phyloP scores from a whole-genome alignment of 2,113 vertebrate species.

The Elachura formosa region DNA sequence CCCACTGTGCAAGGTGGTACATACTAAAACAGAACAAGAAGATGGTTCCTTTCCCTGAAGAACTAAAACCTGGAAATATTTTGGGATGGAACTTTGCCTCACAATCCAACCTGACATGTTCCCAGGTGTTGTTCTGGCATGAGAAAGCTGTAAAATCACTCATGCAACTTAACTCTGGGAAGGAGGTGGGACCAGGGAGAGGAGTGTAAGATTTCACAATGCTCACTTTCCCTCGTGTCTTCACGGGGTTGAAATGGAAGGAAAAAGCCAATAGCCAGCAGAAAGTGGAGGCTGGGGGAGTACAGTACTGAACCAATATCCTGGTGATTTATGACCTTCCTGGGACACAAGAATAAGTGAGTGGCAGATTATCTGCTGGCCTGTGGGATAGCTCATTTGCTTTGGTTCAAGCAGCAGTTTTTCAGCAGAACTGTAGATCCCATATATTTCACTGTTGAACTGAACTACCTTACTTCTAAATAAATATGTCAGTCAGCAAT shows the following conservation, averaged over 20 bases:
- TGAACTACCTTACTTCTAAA: not conserved
- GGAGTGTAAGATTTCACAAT: not conserved
- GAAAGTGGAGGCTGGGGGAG: not conserved
- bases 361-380: constrained; percentile 29
- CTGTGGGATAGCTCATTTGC: not conserved
- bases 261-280: not conserved
- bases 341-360: constrained; percentile 19
- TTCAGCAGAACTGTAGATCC: not conserved
- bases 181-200: not conserved
- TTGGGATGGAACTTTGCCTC: not conserved
- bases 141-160: not conserved
- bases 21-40: not conserved
- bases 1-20: not conserved
- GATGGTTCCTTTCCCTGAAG: not conserved
- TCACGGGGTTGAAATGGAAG: not conserved
- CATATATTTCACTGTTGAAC: not conserved
- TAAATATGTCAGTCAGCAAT: not conserved
- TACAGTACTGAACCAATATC: not conserved
- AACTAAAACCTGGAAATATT: not conserved
- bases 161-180: not conserved
- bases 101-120: not conserved
- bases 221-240: not conserved
- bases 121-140: not conserved
- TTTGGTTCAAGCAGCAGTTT: constrained; percentile 31
- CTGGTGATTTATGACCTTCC: not conserved